Evolutionary conservation across 2,888 invertebrate genomes (phyloP), one percentile per base, ranked within the genome.

Genomic region (Malacosoma neustria): DNA sequence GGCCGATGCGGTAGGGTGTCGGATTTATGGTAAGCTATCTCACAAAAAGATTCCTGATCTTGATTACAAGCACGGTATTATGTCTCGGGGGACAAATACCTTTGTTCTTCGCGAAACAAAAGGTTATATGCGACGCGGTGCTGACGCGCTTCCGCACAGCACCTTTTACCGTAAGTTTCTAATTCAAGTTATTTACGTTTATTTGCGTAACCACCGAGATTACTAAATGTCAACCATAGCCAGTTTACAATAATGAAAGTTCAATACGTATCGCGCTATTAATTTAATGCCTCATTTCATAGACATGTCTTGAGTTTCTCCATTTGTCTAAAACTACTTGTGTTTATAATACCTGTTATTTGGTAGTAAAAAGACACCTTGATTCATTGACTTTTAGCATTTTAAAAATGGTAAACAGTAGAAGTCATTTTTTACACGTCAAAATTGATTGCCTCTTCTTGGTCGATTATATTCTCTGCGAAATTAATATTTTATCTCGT

Each of bases 1-100:
- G 42, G 37, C 41, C 44, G 42, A 32, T 32, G 32, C 42, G 57
- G 54, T 59, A 54, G 47, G 51, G 62, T 69, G 53, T 64, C 62
- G 46, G 48, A 45, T 61, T 55, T 44, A 49, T 48, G 46, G 45
- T 50, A 46, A 36, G 37, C 37, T 38, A 32, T 22, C 13, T 40
- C 11, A 46, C 36, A 41, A 46, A 50, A 47, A 51, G 38, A 45
- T 38, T 39, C 39, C 44, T 12, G 35, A 35, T 44, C 39, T 46
- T 22, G 22, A 22, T 22, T 22, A 22, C 9, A 22, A 22, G 22
- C 22, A 22, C 35, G 37, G 34, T 38, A 40, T 39, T 34, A 33
- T 11, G 30, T 30, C 14, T 35, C 12, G 5, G 11, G 33, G 11
- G 33, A 32, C 12, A 29, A 33, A 36, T 36, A 22, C 29, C 32